These are phyloP conservation scores for Dioctria linearis DNA, from an alignment of 2,888 invertebrate species.

Conservation along the genomic window DNA sequence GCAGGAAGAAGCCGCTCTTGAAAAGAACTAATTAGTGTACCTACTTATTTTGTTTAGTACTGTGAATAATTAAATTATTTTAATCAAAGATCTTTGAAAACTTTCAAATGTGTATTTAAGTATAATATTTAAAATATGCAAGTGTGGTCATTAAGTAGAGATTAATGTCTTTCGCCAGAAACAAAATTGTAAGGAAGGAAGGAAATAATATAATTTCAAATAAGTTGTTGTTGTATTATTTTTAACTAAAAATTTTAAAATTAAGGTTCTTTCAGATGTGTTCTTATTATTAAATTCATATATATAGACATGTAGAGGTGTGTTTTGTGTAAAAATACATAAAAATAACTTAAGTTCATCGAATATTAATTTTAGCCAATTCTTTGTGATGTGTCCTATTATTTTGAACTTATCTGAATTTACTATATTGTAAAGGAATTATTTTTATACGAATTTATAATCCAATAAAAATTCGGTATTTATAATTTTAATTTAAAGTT, in stretches of 20 bases:
- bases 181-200: slow-evolving; percentile 3
- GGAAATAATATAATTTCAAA: slow-evolving; percentile 19
- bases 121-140: slow-evolving; percentile 9
- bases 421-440: slow-evolving; percentile 43
- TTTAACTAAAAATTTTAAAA: not conserved
- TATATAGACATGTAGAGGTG: not conserved
- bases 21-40: slow-evolving; percentile 22
- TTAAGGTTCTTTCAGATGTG: slow-evolving; percentile 28
- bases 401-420: slow-evolving; percentile 35
- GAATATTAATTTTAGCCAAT: slow-evolving; percentile 39
- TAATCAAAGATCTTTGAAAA: slow-evolving; percentile 32
- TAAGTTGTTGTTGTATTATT: slow-evolving; percentile 14
- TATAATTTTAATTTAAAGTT: not conserved
- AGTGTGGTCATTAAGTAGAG: slow-evolving; percentile 31
- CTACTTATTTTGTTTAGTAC: slow-evolving; percentile 28
- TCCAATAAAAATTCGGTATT: slow-evolving; percentile 42
- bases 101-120: slow-evolving; percentile 25
- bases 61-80: slow-evolving; percentile 52
- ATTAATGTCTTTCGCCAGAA: slow-evolving; percentile 11
- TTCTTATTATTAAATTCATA: slow-evolving; percentile 26
- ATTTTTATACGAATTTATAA: slow-evolving; percentile 54
- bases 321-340: slow-evolving; percentile 21
- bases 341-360: slow-evolving; percentile 7
- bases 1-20: slow-evolving; percentile 10
- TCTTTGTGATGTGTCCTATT: slow-evolving; percentile 41